Conservation (phyloP, 2,888 invertebrate species). For the Cheilosia scutellata region DNA sequence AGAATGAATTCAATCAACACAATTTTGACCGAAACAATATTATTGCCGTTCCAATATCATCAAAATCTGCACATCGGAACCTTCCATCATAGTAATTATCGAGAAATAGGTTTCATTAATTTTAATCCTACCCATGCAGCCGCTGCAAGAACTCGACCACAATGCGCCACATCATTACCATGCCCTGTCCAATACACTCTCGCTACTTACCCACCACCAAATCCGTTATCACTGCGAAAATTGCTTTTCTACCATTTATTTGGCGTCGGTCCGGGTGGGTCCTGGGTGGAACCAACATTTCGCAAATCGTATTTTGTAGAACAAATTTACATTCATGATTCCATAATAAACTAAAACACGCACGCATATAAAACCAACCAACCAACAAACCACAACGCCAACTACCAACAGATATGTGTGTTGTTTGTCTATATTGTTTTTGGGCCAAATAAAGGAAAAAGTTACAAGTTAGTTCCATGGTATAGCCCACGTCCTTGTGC, state of each 20-base stretch:
- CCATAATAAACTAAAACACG: conserved; percentile 71
- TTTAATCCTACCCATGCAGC: conserved; percentile 60
- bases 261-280: background rate
- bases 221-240: conserved; percentile 53
- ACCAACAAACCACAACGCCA: conserved; percentile 61
- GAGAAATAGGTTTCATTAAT: conserved; percentile 70
- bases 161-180: conserved; percentile 65
- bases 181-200: conserved; percentile 20
- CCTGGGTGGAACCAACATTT: conserved; percentile 45
- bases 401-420: conserved; percentile 54
- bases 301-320: conserved; percentile 67
- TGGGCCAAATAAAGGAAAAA: conserved; percentile 28
- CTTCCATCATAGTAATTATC: conserved; percentile 70
- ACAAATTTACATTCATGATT: conserved; percentile 74
- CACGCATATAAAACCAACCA: conserved; percentile 66
- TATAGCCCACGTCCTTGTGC: conserved; percentile 1
- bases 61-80: conserved; percentile 19
- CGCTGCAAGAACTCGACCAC: conserved; percentile 54
- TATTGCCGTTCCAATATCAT: conserved; percentile 30
- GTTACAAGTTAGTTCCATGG: background rate
- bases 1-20: conserved; percentile 68
- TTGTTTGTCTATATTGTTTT: conserved; percentile 50
- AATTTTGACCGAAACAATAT: conserved; percentile 55
- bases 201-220: conserved; percentile 19
- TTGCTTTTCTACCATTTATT: conserved; percentile 48